phyloP scores from a whole-genome alignment of 1,140 invertebrate genomes.

The Panagrolaimus sp. region DNA sequence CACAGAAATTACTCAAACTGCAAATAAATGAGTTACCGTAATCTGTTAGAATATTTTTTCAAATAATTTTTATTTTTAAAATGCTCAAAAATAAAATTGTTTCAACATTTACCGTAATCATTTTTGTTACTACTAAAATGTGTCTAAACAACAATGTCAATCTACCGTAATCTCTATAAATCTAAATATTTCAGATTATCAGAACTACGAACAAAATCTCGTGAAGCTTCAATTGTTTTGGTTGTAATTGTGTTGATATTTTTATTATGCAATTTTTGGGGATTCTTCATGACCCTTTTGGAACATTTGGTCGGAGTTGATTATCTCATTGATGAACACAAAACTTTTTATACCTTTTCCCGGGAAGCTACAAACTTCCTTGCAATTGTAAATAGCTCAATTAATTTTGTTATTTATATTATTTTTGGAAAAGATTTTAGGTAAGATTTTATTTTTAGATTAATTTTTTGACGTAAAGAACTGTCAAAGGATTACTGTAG shows the following conservation, averaged over 20 bases:
- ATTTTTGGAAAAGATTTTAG: constrained; percentile 94
- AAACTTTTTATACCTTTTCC: constrained; percentile 49
- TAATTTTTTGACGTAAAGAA: constrained; percentile 13
- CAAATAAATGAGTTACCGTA: too few relatives aligned
- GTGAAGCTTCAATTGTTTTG: constrained; percentile 74
- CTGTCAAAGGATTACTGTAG: too few relatives aligned
- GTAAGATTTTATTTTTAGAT: constrained; percentile 78
- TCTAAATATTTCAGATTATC: constrained; percentile 23
- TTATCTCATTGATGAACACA: constrained; percentile 29
- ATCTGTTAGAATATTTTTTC: too few relatives aligned
- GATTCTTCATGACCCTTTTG: constrained; percentile 78
- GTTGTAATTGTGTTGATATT: constrained; percentile 87
- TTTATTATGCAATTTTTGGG: constrained; percentile 81
- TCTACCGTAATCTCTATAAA: neutral
- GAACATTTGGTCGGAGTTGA: constrained; percentile 65
- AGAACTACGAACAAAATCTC: constrained; percentile 40
- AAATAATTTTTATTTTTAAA: too few relatives aligned
- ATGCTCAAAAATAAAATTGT: too few relatives aligned
- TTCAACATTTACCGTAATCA: neutral
- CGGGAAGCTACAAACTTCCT: constrained; percentile 71
- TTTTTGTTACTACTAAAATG: neutral
- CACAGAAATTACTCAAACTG: too few relatives aligned
- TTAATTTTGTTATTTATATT: constrained; percentile 94
- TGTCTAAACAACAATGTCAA: too few relatives aligned
- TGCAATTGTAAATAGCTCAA: constrained; percentile 89